These are phyloP conservation scores for Saguinus imperator DNA, from an alignment of 2,113 vertebrate genomes.

Conservation along the genomic window DNA sequence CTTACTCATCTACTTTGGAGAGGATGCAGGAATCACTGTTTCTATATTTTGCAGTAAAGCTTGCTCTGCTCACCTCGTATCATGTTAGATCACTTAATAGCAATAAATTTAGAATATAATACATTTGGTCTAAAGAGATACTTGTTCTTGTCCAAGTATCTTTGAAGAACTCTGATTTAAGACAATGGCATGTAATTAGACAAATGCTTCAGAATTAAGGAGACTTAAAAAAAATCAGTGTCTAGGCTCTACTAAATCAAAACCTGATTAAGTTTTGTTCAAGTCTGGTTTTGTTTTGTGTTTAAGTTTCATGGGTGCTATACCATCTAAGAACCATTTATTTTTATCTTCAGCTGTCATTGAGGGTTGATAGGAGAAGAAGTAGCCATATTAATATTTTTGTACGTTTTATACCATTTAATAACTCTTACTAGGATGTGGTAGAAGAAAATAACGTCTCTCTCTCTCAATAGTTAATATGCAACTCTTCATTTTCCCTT, in stretches of 20 bases:
- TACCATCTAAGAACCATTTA: not conserved
- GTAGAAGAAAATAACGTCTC: not conserved
- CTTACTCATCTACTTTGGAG: not conserved
- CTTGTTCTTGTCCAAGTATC: not conserved
- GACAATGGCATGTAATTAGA: not conserved
- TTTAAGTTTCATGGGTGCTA: not conserved
- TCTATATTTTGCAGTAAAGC: not conserved
- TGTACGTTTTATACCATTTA: not conserved
- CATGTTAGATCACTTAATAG: not conserved
- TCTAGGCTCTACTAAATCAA: not conserved
- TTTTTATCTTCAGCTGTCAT: not conserved
- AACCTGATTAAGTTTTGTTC: not conserved
- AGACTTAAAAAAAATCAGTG: not conserved
- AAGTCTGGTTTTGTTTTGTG: not conserved
- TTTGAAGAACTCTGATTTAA: conserved; percentile 17
- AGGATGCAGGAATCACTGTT: not conserved
- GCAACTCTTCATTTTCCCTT: not conserved
- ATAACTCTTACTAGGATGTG: conserved; percentile 5
- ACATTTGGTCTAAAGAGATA: not conserved
- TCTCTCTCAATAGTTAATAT: not conserved
- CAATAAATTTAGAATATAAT: not conserved
- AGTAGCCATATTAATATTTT: not conserved
- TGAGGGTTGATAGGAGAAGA: not conserved
- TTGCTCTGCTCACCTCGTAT: not conserved
- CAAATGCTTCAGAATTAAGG: not conserved